Evolutionary conservation across 2,113 vertebrate species (phyloP), one percentile per base, ranked within the genome.

Genomic region (Perognathus longimembris): DNA sequence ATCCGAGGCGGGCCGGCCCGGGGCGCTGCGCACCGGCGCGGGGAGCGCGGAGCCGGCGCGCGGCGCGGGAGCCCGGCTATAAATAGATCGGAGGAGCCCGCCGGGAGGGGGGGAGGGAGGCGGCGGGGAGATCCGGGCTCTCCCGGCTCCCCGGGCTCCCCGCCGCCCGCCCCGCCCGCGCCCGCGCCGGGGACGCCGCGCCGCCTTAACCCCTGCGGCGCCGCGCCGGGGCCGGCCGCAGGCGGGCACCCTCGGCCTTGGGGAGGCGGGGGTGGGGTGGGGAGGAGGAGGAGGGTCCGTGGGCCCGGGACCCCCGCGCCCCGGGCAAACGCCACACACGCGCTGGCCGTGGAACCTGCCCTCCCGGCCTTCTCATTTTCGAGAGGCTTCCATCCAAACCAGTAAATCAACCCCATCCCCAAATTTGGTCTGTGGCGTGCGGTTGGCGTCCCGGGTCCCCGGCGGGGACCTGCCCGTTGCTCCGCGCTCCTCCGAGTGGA

Each of bases 61-160:
- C n/a, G n/a, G n/a, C n/a, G n/a, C 90, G 93, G 83, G 85, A 66
- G 89, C 3, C 0, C 11, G 71, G 93, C 93, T 97, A 97, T 91
- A 96, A 97, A 97, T 97, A 97, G 95, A 34, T 34, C 81, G 0
- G 84, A 79, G 91, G 6, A 42, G 90, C 96, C 93, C 38, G 10
- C 11, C 18, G 6, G 21, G 36, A 82, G 40, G 74, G 83, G 92
- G 17, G 78, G 92, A 86, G 67, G 94, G 95, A 84, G 95, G 94
- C n/a, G n/a, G n/a, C n/a, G n/a, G n/a, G n/a, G n/a, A n/a, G n/a
- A n/a, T n/a, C n/a, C n/a, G n/a, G n/a, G n/a, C n/a, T n/a, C n/a
- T n/a, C n/a, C n/a, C n/a, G n/a, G n/a, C n/a, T 95, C 32, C 96
- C 91, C 1, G 82, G 93, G 77, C 91, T 94, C 85, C 74, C 86